Percentiles rank a stretch among this genome's conserved stretches.
Evolutionary conservation across 2,797 vertebrate genomes (phyloP).

Genomic region (Eulemur albifrons): DNA sequence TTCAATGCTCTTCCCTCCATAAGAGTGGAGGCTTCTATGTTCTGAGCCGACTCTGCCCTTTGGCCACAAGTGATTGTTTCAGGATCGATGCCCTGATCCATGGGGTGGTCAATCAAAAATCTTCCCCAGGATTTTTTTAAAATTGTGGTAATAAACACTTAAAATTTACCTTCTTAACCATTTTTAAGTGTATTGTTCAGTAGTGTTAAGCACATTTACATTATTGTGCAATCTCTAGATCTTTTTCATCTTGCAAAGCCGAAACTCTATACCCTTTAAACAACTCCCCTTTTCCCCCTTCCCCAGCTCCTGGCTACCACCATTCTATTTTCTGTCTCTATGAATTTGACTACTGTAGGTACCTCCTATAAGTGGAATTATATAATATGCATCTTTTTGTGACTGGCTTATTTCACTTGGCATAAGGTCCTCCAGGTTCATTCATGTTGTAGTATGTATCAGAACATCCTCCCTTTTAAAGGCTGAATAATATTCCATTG

Average conservation of each 20-base stretch:
- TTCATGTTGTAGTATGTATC: not conserved
- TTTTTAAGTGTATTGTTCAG: not conserved
- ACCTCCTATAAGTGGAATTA: not conserved
- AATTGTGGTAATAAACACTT: not conserved
- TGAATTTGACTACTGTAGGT: not conserved
- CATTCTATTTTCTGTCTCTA: not conserved
- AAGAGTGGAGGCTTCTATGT: not conserved
- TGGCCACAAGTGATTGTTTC: conserved; percentile 59
- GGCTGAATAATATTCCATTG: not conserved
- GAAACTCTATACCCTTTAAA: not conserved
- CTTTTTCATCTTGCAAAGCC: not conserved
- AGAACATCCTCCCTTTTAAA: not conserved
- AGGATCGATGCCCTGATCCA: conserved; percentile 49
- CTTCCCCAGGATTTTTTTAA: not conserved
- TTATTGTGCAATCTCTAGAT: not conserved
- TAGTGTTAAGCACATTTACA: not conserved
- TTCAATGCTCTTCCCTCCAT: not conserved
- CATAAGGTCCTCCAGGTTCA: not conserved
- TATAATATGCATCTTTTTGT: not conserved
- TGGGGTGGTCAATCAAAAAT: not conserved
- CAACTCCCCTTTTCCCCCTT: not conserved
- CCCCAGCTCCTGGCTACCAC: not conserved
- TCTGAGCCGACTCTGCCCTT: not conserved
- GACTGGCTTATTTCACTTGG: not conserved
- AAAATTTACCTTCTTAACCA: not conserved